A percentile compares a stretch with the other conserved stretches of the same genome.
These are phyloP conservation scores for Rhinatrema bivittatum DNA, from an alignment of 2,797 vertebrate genomes.

Conservation along the genomic window DNA sequence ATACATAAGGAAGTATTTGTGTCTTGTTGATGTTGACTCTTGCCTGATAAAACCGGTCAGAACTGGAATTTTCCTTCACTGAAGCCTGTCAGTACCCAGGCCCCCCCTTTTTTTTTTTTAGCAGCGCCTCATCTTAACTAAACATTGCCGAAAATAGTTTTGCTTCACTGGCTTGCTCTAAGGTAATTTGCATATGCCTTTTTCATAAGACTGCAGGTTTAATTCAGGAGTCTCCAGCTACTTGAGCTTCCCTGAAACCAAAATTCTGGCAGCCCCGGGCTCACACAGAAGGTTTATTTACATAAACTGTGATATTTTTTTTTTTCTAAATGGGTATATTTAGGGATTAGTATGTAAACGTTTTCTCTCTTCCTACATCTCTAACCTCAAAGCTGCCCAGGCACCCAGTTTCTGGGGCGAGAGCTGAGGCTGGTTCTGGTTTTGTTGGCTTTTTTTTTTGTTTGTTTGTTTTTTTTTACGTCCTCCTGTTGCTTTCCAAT, in stretches of 20 bases:
- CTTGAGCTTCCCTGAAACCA: constrained; percentile 9
- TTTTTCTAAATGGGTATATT: no score
- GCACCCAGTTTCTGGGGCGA: no score
- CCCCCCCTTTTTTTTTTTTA: constrained; percentile 43
- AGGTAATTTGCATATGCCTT: constrained; percentile 32
- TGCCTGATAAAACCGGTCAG: constrained; percentile 32
- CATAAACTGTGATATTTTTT: no score
- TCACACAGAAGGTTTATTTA: constrained; percentile 14
- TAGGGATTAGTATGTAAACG: no score
- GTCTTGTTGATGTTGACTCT: constrained; percentile 21
- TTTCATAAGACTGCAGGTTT: constrained; percentile 11
- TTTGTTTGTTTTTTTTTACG: no score
- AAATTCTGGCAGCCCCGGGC: constrained; percentile 14
- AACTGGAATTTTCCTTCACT: constrained; percentile 44
- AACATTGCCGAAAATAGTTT: constrained; percentile 43
- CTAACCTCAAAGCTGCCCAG: no score
- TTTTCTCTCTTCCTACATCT: no score
- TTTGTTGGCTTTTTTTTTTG: no score
- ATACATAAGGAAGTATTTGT: no score
- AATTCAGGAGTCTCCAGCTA: constrained; percentile 12
- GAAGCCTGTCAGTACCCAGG: constrained; percentile 31
- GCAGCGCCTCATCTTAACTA: constrained; percentile 39
- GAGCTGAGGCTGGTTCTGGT: no score
- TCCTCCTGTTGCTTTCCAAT: no score
- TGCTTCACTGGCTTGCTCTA: constrained; percentile 18